Base-by-base conservation (phyloP, 2,113 vertebrate genomes). In the Passerina amoena region DNA sequence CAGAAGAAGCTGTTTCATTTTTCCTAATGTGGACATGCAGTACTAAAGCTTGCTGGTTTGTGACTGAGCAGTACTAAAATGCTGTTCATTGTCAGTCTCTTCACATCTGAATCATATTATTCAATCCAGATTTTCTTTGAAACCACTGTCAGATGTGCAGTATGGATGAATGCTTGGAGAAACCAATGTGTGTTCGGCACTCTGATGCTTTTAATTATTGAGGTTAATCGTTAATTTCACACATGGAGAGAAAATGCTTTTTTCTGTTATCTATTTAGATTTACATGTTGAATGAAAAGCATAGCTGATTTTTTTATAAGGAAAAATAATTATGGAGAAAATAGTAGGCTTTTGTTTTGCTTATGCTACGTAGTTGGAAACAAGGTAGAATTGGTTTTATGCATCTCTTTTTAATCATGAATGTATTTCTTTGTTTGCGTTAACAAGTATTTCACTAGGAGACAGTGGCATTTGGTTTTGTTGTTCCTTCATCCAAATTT, bases 81-180 rank as follows among this genome's bases (percentile, higher is more conserved):
- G 60, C 92, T 95, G 83, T 90, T 97, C 97, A 90, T 84, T 96
- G 80, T 82, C 89, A 97, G 76, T 82, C 92, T 97, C 94, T 96
- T 97, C 85, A 88, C 90, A 95, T 96, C 89, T 97, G 96, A 97
- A 97, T 96, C 90, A 40, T 73, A 60, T 97, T 97, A 97, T 92
- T 98, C 96, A 95, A 80, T 96, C 86, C 95, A 94, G 91, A 96
- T 97, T 97, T 90, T 96, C 82, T 97, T 97, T 97, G 94, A 97
- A 98, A 96, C 84, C 76, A 38, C 70, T 97, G 90, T 80, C 87
- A 96, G 88, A 88, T 83, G 12, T 82, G 57, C 80, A 96, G 33
- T 94, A 68, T 96, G 68, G 71, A 63, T 94, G 87, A 96, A 83
- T 91, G 71, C 78, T 91, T 70, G 9, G 72, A 96, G 88, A 95